Percentiles rank a stretch among this genome's conserved stretches.
These are phyloP conservation scores for Chlorops oryzae DNA, from an alignment of 1,140 invertebrate species.

Conservation along the genomic window DNA sequence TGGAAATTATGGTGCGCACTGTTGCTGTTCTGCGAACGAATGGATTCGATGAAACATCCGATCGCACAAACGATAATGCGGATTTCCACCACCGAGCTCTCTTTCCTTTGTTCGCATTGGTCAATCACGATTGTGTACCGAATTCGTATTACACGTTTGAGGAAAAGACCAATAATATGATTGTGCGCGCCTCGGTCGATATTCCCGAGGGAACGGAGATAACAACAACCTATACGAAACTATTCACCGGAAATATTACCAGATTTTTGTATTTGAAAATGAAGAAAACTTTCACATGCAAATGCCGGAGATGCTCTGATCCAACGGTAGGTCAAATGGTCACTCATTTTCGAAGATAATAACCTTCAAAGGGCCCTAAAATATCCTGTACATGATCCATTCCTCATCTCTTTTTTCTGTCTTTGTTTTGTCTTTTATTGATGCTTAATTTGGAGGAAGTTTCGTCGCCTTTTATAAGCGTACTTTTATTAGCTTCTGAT, in stretches of 20 bases:
- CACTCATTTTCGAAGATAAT: slow-evolving; percentile 14
- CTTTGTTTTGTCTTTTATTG: slow-evolving; percentile 15
- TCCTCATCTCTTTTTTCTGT: slow-evolving; percentile 14
- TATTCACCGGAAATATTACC: slow-evolving; percentile 65
- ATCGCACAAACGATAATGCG: slow-evolving; percentile 50
- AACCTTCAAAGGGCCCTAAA: slow-evolving; percentile 12
- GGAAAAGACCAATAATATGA: slow-evolving; percentile 53
- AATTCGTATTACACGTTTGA: slow-evolving; percentile 68
- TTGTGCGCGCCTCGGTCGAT: slow-evolving; percentile 58
- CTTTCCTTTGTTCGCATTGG: slow-evolving; percentile 64
- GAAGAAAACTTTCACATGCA: slow-evolving; percentile 71
- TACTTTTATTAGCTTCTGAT: too few species aligned
- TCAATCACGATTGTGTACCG: slow-evolving; percentile 70
- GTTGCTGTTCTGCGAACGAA: slow-evolving; percentile 65
- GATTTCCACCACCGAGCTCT: slow-evolving; percentile 59
- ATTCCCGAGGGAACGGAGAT: slow-evolving; percentile 65
- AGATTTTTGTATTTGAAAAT: slow-evolving; percentile 59
- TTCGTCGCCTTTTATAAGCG: too few species aligned
- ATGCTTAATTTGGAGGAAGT: too few species aligned
- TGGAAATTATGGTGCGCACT: slow-evolving; percentile 45
- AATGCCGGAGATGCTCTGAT: slow-evolving; percentile 65
- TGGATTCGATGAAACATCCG: slow-evolving; percentile 60
- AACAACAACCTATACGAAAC: slow-evolving; percentile 65
- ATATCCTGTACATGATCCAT: slow-evolving; percentile 3
- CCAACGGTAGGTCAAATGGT: slow-evolving; percentile 51